These are phyloP conservation scores for Polypedilum pembai DNA, from an alignment of 1,140 invertebrate genomes.

Conservation along the genomic window DNA sequence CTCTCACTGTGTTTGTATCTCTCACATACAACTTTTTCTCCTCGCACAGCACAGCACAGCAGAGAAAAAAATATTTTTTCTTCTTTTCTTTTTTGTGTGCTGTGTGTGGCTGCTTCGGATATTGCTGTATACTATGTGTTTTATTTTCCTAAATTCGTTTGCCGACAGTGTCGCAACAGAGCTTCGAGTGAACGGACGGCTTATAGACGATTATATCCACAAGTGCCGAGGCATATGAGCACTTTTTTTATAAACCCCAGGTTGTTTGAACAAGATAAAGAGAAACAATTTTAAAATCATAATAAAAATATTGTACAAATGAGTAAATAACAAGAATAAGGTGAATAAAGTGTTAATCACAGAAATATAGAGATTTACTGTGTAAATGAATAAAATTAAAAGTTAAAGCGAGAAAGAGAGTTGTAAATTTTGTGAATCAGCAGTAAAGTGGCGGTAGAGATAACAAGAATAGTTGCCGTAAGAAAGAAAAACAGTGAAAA, in stretches of 20 bases:
- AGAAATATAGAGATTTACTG: neutral
- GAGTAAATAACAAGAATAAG: too few relatives aligned
- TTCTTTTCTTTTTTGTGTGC: too few relatives aligned
- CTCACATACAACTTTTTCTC: too few relatives aligned
- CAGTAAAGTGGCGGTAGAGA: neutral
- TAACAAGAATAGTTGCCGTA: neutral
- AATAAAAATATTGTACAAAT: too few relatives aligned
- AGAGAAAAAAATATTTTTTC: neutral
- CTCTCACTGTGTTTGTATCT: constrained; percentile 1
- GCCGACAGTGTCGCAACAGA: constrained; percentile 24
- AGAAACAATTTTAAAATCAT: neutral
- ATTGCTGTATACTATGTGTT: constrained; percentile 9
- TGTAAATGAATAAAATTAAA: neutral
- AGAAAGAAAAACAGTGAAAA: neutral
- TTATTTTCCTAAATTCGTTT: constrained; percentile 27
- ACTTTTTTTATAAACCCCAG: constrained; percentile 3
- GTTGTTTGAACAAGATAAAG: constrained; percentile 18
- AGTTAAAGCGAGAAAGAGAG: neutral
- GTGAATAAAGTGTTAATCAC: constrained; percentile 18
- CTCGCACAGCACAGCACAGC: neutral
- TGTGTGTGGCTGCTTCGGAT: neutral
- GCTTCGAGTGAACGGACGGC: neutral
- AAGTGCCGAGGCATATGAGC: constrained; percentile 15
- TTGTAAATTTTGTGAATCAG: neutral
- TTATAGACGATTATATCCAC: neutral